Evolutionary conservation across 1,140 invertebrate genomes (phyloP).

Genomic region (Anadara kagoshimensis): DNA sequence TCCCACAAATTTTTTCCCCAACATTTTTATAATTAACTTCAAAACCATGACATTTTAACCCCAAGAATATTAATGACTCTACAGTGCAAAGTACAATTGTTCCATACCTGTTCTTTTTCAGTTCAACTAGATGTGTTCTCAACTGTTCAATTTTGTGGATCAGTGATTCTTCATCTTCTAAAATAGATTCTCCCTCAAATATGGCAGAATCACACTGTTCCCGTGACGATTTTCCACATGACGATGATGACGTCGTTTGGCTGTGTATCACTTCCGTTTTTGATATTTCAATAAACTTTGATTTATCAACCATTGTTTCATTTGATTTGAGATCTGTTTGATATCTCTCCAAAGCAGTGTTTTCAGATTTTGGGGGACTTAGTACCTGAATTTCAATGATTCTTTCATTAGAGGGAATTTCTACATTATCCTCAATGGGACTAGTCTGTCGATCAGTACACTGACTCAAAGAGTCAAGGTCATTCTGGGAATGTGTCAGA

Average conservation of each 20-base stretch:
- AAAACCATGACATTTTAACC: neutral
- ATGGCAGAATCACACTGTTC: slow-evolving; percentile 45
- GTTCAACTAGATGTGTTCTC: slow-evolving; percentile 37
- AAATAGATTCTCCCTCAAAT: slow-evolving; percentile 35
- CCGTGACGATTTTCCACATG: slow-evolving; percentile 15
- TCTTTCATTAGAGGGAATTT: neutral
- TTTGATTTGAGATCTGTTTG: neutral
- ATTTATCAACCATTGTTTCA: neutral
- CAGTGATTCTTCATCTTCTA: slow-evolving; percentile 30
- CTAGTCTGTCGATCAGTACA: slow-evolving; percentile 25
- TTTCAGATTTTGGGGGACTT: slow-evolving; percentile 1
- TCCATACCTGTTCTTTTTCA: slow-evolving; percentile 37
- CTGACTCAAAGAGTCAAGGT: slow-evolving; percentile 30
- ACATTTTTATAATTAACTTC: neutral
- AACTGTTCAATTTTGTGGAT: slow-evolving; percentile 38
- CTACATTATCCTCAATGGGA: slow-evolving; percentile 19
- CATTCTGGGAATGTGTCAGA: slow-evolving; percentile 30
- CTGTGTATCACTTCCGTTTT: neutral
- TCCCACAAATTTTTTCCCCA: neutral
- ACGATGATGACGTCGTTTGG: neutral
- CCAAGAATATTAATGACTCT: neutral
- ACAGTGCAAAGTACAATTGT: neutral
- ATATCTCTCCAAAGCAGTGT: neutral
- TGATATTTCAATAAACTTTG: slow-evolving; percentile 1
- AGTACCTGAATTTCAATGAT: neutral